Percentiles rank a stretch among this genome's conserved stretches.
These are phyloP conservation scores for Darevskia mixta DNA, from an alignment of 2,797 vertebrate species.

Conservation along the genomic window DNA sequence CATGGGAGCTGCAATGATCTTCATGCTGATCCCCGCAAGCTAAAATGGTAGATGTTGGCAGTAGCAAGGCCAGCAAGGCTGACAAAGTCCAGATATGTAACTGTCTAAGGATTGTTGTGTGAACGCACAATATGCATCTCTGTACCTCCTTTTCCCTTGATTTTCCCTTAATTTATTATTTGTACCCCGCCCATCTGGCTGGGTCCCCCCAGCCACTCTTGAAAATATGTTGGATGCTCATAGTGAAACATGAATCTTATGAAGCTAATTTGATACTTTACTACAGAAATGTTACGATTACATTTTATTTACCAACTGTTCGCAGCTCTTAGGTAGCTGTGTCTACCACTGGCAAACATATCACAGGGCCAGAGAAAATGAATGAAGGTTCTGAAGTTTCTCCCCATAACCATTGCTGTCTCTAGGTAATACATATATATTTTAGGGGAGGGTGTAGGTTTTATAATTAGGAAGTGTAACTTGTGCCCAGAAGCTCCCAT, in stretches of 20 bases:
- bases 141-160: not conserved
- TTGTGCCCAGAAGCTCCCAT: not conserved
- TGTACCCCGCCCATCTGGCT: no score
- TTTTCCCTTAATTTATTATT: not conserved
- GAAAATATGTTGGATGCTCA: constrained; percentile 32
- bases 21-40: not conserved
- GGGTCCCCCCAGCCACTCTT: no score
- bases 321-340: not conserved
- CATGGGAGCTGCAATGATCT: not conserved
- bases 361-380: not conserved
- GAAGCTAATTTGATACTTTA: not conserved
- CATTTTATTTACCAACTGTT: not conserved
- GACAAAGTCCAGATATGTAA: not conserved
- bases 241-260: not conserved
- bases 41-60: not conserved
- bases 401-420: not conserved
- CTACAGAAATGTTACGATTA: not conserved
- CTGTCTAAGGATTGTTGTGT: not conserved
- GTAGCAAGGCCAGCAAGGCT: not conserved
- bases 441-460: not conserved
- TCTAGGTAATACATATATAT: not conserved
- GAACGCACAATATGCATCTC: not conserved
- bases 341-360: not conserved
- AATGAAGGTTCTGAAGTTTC: not conserved
- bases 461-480: not conserved